Evolutionary conservation across 2,113 vertebrate genomes (phyloP), one percentile per base, ranked within the genome.

Genomic region (Xiphophorus maculatus): DNA sequence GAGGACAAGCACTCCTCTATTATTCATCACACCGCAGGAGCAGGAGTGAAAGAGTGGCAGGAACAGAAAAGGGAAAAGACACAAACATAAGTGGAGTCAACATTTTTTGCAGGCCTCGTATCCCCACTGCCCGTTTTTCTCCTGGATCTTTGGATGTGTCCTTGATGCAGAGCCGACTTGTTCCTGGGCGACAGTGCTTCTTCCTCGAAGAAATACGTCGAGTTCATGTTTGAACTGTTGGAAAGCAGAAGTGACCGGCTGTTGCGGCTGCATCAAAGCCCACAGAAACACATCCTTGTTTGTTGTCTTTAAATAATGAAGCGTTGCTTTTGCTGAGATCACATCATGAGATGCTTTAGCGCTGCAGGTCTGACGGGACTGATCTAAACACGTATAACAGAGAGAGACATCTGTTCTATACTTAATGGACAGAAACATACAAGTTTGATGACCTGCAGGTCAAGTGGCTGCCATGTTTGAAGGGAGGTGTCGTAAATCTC

Each of bases 1-100:
- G 85, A 93, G 91, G 91, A 94, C 92, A 94, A 93, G 90, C 89
- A 88, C 73, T 90, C 84, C 86, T 95, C 91, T 89, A 93, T 95
- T 94, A 94, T 94, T 94, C 92, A 94, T 93, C 80, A 84, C 85
- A 87, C 87, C 51, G 77, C 82, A 87, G 75, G 67, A 79, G 78
- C 69, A 76, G 80, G 51, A 84, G 71, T 76, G 64, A 84, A 75
- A 81, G 79, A 68, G 33, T 19, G 64, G 74, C 71, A 40, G 30
- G 71, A 82, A 69, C 13, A 58, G 66, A n/a, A 17, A 64, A 35
- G 32, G 61, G 30, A 70, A 66, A 40, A 65, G 68, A 80, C 66
- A 66, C 69, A 63, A 68, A 63, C 61, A 73, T n/a, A 74, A 82
- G 71, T 22, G 1, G 68, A 17, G 63, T 44, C 60, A 61, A 67